A percentile compares a stretch with the other conserved stretches of the same genome.
Conservation (phyloP, 2,797 vertebrate genomes). For the Hafferia zeledoni region DNA sequence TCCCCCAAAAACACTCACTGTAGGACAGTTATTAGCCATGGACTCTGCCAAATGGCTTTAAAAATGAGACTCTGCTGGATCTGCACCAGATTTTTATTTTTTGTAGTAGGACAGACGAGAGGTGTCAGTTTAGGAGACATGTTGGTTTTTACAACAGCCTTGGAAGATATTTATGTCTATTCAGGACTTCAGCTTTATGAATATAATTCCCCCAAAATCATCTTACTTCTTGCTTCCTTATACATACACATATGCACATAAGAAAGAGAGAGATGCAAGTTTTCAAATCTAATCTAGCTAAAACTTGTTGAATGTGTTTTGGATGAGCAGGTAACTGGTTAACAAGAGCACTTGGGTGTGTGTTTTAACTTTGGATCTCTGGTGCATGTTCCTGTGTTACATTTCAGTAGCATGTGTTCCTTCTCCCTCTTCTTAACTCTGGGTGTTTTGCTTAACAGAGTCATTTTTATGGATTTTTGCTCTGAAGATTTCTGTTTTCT, state of each 20-base stretch:
- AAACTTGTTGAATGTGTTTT: background rate
- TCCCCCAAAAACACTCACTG: background rate
- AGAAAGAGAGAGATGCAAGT: conserved; percentile 19
- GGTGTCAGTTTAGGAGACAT: background rate
- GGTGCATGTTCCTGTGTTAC: background rate
- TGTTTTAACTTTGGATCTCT: conserved; percentile 34
- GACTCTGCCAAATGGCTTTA: background rate
- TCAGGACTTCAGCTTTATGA: background rate
- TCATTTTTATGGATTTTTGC: background rate
- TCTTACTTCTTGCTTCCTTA: conserved; percentile 26
- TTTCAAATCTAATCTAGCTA: conserved; percentile 56
- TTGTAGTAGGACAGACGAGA: background rate
- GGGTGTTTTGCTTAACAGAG: background rate
- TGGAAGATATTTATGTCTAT: background rate
- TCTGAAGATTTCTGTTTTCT: conserved; percentile 7
- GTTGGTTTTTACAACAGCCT: background rate
- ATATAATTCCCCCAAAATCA: background rate
- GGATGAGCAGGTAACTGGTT: conserved; percentile 10
- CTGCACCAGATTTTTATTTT: background rate
- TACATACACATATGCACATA: background rate
- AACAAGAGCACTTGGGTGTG: conserved; percentile 29
- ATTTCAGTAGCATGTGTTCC: conserved; percentile 42
- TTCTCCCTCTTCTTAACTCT: conserved; percentile 5
- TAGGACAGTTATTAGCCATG: background rate
- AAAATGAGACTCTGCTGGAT: background rate